Conservation (phyloP, 2,888 invertebrate species). For the Gymnosoma rotundatum region DNA sequence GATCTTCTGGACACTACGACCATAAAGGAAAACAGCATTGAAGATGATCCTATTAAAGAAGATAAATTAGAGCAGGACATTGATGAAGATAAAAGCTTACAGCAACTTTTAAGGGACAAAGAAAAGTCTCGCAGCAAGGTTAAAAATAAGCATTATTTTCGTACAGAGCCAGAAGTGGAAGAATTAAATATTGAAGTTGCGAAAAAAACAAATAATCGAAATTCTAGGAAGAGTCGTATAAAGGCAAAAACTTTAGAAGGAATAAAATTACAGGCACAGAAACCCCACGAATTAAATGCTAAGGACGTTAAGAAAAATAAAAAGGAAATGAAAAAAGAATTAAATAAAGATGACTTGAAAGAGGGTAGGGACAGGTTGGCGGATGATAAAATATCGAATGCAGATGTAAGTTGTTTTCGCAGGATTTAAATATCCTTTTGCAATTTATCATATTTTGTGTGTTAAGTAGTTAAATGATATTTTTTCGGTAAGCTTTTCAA, state of each 20-base stretch:
- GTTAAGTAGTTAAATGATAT: too few relatives aligned
- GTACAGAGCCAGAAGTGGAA: not conserved
- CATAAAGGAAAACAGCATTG: conserved; percentile 59
- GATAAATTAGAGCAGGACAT: conserved; percentile 14
- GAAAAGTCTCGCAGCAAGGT: not conserved
- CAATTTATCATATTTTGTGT: too few relatives aligned
- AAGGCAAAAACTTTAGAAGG: not conserved
- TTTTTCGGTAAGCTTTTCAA: too few relatives aligned
- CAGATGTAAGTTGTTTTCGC: conserved; percentile 34
- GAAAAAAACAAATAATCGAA: conserved; percentile 44
- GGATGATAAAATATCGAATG: conserved; percentile 30
- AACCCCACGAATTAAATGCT: not conserved
- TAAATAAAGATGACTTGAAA: conserved; percentile 29
- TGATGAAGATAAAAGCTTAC: conserved; percentile 46
- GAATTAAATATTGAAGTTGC: conserved; percentile 6
- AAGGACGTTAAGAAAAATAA: not conserved
- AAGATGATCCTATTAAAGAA: conserved; percentile 69
- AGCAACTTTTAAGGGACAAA: conserved; percentile 39
- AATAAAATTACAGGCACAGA: not conserved
- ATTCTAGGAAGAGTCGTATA: not conserved
- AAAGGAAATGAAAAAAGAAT: conserved; percentile 5
- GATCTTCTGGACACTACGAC: conserved; percentile 40
- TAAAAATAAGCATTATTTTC: not conserved
- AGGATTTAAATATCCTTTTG: not conserved
- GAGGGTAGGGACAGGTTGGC: conserved; percentile 48